A percentile compares a stretch with the other conserved stretches of the same genome.
These are phyloP conservation scores for Corapipo altera DNA, from an alignment of 2,113 vertebrate genomes.

Conservation along the genomic window DNA sequence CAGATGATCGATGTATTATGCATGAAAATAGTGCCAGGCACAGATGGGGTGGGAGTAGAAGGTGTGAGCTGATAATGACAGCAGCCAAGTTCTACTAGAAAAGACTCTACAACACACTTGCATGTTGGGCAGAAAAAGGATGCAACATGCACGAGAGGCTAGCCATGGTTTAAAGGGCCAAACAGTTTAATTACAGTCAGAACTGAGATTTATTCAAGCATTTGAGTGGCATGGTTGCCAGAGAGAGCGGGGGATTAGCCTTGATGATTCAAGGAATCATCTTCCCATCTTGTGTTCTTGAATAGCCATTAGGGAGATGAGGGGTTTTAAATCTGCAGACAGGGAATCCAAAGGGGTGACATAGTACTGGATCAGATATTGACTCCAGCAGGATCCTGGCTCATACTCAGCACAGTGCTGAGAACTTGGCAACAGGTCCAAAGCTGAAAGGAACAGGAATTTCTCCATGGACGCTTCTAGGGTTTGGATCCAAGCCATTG, in stretches of 20 bases:
- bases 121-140: background rate
- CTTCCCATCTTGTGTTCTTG: background rate
- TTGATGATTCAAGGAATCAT: background rate
- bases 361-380: background rate
- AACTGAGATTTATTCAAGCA: background rate
- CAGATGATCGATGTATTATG: slow-evolving; percentile 66
- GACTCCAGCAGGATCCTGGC: slow-evolving; percentile 16
- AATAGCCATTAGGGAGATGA: background rate
- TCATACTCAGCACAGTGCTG: background rate
- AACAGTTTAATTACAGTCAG: background rate
- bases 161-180: background rate
- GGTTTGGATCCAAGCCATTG: background rate
- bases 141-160: background rate
- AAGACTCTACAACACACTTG: background rate
- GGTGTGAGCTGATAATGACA: slow-evolving; percentile 61
- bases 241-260: background rate
- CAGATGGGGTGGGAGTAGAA: slow-evolving; percentile 67
- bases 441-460: slow-evolving; percentile 25
- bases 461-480: background rate
- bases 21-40: slow-evolving; percentile 52
- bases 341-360: background rate
- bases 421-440: slow-evolving; percentile 19
- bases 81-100: slow-evolving; percentile 51
- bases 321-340: background rate
- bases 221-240: background rate